Evolutionary conservation across 2,113 vertebrate species (phyloP), one percentile per base, ranked within the genome.

Genomic region (Garra rufa): DNA sequence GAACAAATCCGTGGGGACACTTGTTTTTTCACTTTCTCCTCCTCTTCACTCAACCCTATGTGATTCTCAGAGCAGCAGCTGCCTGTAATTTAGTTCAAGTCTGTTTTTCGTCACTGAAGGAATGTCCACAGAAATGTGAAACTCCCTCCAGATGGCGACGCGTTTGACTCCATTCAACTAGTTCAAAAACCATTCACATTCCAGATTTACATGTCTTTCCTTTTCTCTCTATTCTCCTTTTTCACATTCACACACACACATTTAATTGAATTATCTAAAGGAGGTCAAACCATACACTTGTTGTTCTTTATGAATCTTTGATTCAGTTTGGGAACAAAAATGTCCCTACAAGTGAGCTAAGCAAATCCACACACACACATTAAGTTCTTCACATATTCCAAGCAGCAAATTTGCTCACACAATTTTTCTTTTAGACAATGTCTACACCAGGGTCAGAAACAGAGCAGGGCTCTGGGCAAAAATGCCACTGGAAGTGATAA

Each of bases 81-180:
- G 81, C 82, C 82, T 84, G 84, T 85, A 90, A 86, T 90, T 91
- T 88, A 44, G 81, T 76, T 84, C 57, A 52, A 78, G 59, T 83
- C 87, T 91, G 91, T 89, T 87, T 90, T 88, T 87, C 26, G 81
- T 63, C 76, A 73, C 65, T 76, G 88, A 77, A 89, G 86, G 88
- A 93, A 90, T 90, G 90, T 91, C 91, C 86, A 71, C 91, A 90
- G 92, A 93, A 94, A 92, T 88, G 85, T 90, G 86, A 94, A 91
- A 93, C 89, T n/a, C 90, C 87, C 92, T 93, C 91, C 90, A 92
- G 89, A 92, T 91, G 93, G 81, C 71, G 88, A 79, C 11, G 55
- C 73, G 84, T 90, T 89, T 85, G 71, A 84, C 85, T 88, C n/a
- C 24, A 77, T 63, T 90, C 57, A 87, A 44, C 43, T 83, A 89